Percentiles rank a stretch among this genome's conserved stretches.
Evolutionary conservation across 2,888 invertebrate species (phyloP).

Genomic region (Clusia tigrina): DNA sequence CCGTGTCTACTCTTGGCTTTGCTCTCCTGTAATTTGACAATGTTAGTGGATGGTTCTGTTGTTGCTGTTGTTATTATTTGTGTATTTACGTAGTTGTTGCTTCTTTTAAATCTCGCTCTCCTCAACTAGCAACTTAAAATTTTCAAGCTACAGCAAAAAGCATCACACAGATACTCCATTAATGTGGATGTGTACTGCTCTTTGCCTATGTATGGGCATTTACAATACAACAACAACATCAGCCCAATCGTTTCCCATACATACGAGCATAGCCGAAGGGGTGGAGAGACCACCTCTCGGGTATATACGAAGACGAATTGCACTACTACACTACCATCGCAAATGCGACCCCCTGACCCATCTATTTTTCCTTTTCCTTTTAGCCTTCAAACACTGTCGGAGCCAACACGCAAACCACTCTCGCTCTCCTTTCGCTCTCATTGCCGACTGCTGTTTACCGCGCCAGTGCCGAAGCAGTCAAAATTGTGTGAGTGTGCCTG

Average conservation of each 20-base stretch:
- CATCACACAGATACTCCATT: background rate
- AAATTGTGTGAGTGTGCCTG: background rate
- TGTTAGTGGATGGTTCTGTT: background rate
- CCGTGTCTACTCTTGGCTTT: background rate
- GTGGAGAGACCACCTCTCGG: background rate
- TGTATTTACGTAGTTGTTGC: background rate
- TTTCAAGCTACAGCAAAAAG: background rate
- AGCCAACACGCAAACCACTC: constrained; percentile 17
- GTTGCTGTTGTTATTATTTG: constrained; percentile 1
- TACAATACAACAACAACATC: background rate
- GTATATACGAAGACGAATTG: background rate
- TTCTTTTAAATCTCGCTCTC: background rate
- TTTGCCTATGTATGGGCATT: background rate
- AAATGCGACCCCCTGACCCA: constrained; percentile 33
- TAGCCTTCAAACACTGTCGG: constrained; percentile 17
- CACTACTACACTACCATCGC: background rate
- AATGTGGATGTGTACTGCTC: background rate
- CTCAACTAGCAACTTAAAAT: background rate
- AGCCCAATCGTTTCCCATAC: background rate
- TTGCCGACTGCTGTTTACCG: background rate
- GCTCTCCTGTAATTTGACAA: background rate
- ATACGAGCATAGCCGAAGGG: background rate
- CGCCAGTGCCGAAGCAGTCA: background rate
- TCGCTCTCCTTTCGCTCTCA: constrained; percentile 17
- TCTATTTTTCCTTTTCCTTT: constrained; percentile 16